Conservation (phyloP, 2,888 invertebrate species). For the Idaea straminata region DNA sequence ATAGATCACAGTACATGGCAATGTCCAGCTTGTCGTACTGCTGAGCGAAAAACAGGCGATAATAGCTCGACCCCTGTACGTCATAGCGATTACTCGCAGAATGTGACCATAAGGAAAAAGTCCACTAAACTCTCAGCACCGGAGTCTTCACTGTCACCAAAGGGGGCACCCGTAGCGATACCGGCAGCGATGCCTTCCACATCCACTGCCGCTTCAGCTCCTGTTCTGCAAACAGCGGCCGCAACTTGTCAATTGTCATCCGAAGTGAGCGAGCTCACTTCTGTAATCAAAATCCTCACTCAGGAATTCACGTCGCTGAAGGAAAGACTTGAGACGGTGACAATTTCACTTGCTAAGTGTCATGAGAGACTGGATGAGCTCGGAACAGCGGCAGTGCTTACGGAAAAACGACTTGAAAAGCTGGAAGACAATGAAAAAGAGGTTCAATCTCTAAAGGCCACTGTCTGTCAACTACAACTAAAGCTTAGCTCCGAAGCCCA, state of each 20-base stretch:
- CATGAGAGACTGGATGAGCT: conserved; percentile 10
- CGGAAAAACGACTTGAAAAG: conserved; percentile 2
- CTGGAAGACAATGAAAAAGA: conserved; percentile 8
- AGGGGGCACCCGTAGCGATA: too few relatives aligned
- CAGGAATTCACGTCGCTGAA: conserved; percentile 11
- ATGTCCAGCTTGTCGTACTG: too few relatives aligned
- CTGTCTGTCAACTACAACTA: conserved; percentile 12
- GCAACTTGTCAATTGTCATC: not conserved
- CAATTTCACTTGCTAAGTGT: conserved; percentile 8
- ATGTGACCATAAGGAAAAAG: too few relatives aligned
- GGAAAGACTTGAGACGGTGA: conserved; percentile 9
- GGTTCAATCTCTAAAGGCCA: not conserved
- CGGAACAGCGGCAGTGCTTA: not conserved
- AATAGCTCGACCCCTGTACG: too few relatives aligned
- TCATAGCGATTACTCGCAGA: too few relatives aligned
- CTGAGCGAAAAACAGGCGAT: too few relatives aligned
- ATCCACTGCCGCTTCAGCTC: too few relatives aligned
- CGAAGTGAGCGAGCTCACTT: conserved; percentile 11
- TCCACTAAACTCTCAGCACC: too few relatives aligned
- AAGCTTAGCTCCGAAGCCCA: conserved; percentile 21
- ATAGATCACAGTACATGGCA: too few relatives aligned
- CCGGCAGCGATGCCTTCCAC: too few relatives aligned
- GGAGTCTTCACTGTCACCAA: too few relatives aligned
- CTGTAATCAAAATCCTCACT: conserved; percentile 8
- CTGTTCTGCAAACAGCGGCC: too few relatives aligned